Conservation (phyloP, 2,797 vertebrate genomes). For the Nannoperca australis region DNA sequence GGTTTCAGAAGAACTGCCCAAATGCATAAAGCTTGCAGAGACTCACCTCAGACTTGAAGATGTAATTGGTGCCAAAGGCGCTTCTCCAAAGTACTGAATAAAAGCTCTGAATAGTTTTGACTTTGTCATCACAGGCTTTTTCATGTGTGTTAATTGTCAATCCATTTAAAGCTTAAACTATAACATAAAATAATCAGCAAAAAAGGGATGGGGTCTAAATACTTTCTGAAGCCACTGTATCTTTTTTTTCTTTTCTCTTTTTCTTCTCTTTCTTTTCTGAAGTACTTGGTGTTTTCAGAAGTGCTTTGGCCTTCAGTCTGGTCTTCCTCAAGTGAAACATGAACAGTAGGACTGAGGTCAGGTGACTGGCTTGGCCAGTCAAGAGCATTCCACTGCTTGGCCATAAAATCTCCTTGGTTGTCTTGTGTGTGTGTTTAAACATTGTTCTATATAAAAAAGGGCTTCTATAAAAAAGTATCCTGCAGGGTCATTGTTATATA, state of each 20-base stretch:
- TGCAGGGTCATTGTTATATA: too few species aligned
- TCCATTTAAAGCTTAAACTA: neutral
- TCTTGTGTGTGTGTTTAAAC: conserved; percentile 5
- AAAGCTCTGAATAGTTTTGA: neutral
- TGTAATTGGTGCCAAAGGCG: neutral
- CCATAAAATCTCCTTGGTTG: conserved; percentile 25
- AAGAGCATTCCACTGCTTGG: conserved; percentile 28
- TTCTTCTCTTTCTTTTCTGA: neutral
- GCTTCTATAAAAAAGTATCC: neutral
- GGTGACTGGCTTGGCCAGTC: conserved; percentile 11
- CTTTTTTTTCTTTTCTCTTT: neutral
- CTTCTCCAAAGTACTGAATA: neutral
- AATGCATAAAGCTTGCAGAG: conserved; percentile 1
- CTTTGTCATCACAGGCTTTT: neutral
- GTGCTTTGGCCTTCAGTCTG: conserved; percentile 11
- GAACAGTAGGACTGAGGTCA: conserved; percentile 35
- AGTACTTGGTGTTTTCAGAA: neutral
- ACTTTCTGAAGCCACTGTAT: neutral
- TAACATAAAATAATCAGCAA: neutral
- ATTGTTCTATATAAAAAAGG: neutral
- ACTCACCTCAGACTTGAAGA: neutral
- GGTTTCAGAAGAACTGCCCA: neutral
- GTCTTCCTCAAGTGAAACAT: conserved; percentile 13
- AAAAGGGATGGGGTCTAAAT: neutral
- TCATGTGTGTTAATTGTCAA: neutral